phyloP scores from a whole-genome alignment of 1,140 invertebrate genomes.

The Trichonephila clavipes region DNA sequence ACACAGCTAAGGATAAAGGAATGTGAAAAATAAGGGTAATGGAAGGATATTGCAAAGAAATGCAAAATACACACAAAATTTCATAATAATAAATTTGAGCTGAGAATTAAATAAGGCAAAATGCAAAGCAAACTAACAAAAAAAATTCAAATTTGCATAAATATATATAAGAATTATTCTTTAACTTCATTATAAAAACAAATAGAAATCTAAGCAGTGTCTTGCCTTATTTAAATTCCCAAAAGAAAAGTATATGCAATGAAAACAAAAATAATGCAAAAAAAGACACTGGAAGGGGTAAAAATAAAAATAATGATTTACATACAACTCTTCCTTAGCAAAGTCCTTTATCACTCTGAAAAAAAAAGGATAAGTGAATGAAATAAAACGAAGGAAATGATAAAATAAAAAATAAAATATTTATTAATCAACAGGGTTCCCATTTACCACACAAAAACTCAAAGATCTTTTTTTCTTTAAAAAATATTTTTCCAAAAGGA shows the following conservation, averaged over 20 bases:
- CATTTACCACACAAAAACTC: background rate
- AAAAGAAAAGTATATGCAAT: slow-evolving; percentile 12
- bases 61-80: background rate
- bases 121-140: background rate
- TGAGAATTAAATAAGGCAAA: slow-evolving; percentile 27
- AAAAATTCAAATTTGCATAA: too few relatives aligned
- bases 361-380: slow-evolving; percentile 71
- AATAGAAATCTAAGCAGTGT: background rate
- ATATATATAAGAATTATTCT: too few relatives aligned
- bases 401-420: slow-evolving; percentile 1
- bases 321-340: slow-evolving; percentile 77
- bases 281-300: slow-evolving; percentile 28
- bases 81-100: background rate
- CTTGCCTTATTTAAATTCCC: slow-evolving; percentile 59
- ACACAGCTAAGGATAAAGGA: background rate
- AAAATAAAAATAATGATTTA: slow-evolving; percentile 73
- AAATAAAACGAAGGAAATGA: slow-evolving; percentile 57
- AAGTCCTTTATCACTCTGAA: slow-evolving; percentile 76
- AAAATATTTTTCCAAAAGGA: too few relatives aligned
- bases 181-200: too few relatives aligned
- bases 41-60: background rate
- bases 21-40: background rate
- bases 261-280: slow-evolving; percentile 24
- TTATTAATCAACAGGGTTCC: slow-evolving; percentile 15
- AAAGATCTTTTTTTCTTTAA: too few relatives aligned